Conservation (phyloP, 2,797 vertebrate genomes). For the Pagetopsis macropterus region DNA sequence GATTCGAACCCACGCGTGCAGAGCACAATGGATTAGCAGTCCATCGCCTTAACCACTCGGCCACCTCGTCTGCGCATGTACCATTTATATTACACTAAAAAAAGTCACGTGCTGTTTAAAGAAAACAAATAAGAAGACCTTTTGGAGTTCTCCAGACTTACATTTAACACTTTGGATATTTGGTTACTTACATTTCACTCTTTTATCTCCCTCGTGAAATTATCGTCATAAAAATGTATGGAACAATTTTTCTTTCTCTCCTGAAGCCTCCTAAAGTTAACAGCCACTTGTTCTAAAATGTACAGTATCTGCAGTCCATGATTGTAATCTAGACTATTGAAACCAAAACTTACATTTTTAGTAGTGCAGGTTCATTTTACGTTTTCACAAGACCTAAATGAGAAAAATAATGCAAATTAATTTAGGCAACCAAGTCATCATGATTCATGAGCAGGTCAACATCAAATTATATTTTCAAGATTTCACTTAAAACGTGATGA, state of each 20-base stretch:
- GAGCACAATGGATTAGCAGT: conserved; percentile 96
- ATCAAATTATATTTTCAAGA: not conserved
- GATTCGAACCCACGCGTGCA: conserved; percentile 91
- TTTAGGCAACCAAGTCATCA: not conserved
- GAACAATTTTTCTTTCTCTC: not conserved
- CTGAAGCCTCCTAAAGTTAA: not conserved
- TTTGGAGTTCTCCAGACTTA: too few species aligned
- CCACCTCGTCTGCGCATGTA: conserved; percentile 80
- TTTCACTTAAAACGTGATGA: not conserved
- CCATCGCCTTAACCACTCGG: conserved; percentile 96
- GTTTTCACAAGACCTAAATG: not conserved
- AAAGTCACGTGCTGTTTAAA: too few species aligned
- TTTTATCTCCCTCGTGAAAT: not conserved
- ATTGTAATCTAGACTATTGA: too few species aligned
- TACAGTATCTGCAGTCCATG: too few species aligned
- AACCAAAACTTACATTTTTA: not conserved
- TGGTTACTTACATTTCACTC: too few species aligned
- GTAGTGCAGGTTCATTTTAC: not conserved
- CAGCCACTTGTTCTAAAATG: not conserved
- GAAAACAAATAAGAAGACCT: too few species aligned
- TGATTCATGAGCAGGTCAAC: not conserved
- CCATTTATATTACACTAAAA: too few species aligned
- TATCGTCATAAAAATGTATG: not conserved
- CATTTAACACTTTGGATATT: too few species aligned
- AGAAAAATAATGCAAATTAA: not conserved